Conservation (phyloP, 2,113 vertebrate genomes). For the Alligator sinensis region DNA sequence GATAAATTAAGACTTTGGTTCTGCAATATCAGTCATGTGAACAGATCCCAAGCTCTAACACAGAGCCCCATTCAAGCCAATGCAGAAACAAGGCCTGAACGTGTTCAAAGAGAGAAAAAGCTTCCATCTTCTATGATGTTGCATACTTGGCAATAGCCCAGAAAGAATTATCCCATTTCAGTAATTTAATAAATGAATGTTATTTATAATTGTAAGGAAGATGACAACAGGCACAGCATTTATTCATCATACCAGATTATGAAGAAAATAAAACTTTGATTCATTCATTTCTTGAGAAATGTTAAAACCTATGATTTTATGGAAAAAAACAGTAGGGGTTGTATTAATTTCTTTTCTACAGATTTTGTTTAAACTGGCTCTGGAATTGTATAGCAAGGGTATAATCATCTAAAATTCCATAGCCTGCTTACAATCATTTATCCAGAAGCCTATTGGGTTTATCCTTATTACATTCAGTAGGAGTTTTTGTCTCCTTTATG, state of each 20-base stretch:
- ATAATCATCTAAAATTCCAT: background rate
- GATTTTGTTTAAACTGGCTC: background rate
- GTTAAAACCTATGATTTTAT: background rate
- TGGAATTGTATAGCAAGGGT: background rate
- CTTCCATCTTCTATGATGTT: background rate
- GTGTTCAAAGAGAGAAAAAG: background rate
- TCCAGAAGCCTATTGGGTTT: accelerated
- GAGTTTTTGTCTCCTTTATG: background rate
- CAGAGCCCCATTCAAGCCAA: background rate
- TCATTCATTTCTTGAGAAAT: background rate
- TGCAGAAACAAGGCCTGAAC: background rate
- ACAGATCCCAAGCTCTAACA: background rate
- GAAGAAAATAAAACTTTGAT: background rate
- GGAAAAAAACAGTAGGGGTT: background rate
- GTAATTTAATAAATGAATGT: background rate
- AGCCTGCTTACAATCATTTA: background rate
- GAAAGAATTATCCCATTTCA: background rate
- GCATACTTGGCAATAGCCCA: background rate
- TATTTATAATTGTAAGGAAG: background rate
- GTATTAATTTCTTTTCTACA: accelerated
- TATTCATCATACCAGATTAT: background rate
- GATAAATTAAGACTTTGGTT: constrained; percentile 1
- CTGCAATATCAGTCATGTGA: background rate
- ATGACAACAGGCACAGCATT: background rate
- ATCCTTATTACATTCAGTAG: background rate